Percentiles rank a stretch among this genome's conserved stretches.
Evolutionary conservation across 2,888 invertebrate genomes (phyloP).

Genomic region (Epinotia nisella): DNA sequence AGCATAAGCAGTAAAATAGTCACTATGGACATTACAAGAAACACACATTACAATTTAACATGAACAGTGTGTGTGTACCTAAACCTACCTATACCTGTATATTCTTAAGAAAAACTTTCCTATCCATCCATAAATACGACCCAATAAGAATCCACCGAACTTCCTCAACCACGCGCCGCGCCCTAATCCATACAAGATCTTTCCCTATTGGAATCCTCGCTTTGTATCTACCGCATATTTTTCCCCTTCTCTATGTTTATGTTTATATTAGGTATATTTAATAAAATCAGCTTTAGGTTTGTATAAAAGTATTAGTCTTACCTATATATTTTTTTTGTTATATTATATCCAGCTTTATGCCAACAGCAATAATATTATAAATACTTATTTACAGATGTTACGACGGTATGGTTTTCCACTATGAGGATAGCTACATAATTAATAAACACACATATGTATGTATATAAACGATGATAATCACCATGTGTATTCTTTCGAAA

Average conservation of each 20-base stretch:
- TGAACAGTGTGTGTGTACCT: background rate
- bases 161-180: background rate
- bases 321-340: no score
- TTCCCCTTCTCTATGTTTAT: background rate
- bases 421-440: no score
- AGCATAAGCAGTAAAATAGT: background rate
- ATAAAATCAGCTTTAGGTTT: background rate
- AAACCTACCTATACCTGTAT: background rate
- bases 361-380: no score
- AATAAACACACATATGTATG: no score
- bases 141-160: constrained; percentile 12
- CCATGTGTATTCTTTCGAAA: no score
- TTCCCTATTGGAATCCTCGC: background rate
- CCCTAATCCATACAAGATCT: background rate
- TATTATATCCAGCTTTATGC: no score
- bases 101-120: background rate
- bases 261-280: background rate
- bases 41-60: background rate
- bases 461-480: no score
- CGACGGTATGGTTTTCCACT: no score
- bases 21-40: background rate
- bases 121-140: constrained; percentile 2
- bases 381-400: no score
- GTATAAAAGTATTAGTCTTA: no score
- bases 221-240: background rate